Conservation (phyloP, 2,113 vertebrate genomes). For the Seriola dumerili region DNA sequence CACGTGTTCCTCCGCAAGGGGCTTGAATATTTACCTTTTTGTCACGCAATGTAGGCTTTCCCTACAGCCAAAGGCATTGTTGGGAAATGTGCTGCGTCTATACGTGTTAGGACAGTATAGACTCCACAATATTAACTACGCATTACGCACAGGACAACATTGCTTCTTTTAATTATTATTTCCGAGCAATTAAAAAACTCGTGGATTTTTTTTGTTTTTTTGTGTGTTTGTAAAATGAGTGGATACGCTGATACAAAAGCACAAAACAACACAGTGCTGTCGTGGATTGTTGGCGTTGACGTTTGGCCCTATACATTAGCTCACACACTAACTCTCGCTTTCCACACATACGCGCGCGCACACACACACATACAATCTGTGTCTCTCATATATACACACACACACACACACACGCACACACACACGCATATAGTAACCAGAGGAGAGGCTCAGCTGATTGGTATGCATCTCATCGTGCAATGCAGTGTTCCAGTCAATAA, state of each 20-base stretch:
- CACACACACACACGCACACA: not conserved
- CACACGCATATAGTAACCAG: constrained; percentile 14
- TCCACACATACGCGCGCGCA: not conserved
- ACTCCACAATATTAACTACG: not conserved
- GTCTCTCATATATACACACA: constrained; percentile 6
- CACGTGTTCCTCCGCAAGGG: constrained; percentile 79
- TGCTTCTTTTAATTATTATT: constrained; percentile 11
- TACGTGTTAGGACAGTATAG: constrained; percentile 10
- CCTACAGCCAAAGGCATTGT: constrained; percentile 35
- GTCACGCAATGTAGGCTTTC: constrained; percentile 77
- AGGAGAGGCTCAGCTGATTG: constrained; percentile 54
- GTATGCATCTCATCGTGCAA: constrained; percentile 68
- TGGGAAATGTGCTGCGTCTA: constrained; percentile 1
- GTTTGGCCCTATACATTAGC: constrained; percentile 21
- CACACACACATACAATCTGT: not conserved
- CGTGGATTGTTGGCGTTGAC: constrained; percentile 6
- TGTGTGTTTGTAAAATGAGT: no score
- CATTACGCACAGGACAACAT: not conserved
- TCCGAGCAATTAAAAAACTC: not conserved
- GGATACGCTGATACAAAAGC: not conserved
- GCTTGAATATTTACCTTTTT: constrained; percentile 83
- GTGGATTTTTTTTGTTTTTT: not conserved
- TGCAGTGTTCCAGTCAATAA: constrained; percentile 59
- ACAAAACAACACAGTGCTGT: not conserved
- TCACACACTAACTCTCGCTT: constrained; percentile 5